Conservation (phyloP, 2,888 invertebrate species). For the Volucella bombylans region DNA sequence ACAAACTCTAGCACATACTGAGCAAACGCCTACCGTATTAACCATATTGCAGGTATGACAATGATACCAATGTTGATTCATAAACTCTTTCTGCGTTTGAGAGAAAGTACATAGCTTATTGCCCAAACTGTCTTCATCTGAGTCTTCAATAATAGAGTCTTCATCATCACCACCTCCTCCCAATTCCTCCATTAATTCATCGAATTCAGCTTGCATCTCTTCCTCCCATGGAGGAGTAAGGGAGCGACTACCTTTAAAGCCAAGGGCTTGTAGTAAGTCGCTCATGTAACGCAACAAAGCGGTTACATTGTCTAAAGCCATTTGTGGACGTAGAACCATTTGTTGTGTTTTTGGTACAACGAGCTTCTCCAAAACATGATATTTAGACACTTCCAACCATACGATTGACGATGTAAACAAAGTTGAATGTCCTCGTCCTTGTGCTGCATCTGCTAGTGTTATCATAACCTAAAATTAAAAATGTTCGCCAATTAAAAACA, state of each 20-base stretch:
- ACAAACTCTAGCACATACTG: slow-evolving; percentile 98
- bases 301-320: slow-evolving; percentile 89
- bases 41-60: slow-evolving; percentile 99
- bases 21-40: slow-evolving; percentile 98
- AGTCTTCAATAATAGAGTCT: slow-evolving; percentile 92
- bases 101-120: slow-evolving; percentile 97
- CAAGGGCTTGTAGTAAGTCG: slow-evolving; percentile 84
- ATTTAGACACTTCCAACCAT: slow-evolving; percentile 90
- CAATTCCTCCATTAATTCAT: slow-evolving; percentile 93
- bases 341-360: slow-evolving; percentile 73
- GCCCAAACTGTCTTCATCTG: slow-evolving; percentile 82
- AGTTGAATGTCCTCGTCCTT: slow-evolving; percentile 87
- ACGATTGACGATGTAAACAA: slow-evolving; percentile 90
- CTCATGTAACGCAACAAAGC: slow-evolving; percentile 92
- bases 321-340: slow-evolving; percentile 77
- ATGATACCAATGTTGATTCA: slow-evolving; percentile 99
- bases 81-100: slow-evolving; percentile 97
- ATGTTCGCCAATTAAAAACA: background rate
- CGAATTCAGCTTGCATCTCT: slow-evolving; percentile 88
- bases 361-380: slow-evolving; percentile 79
- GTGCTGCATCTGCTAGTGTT: slow-evolving; percentile 92
- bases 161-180: slow-evolving; percentile 96
- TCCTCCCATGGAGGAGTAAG: slow-evolving; percentile 91
- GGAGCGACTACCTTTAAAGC: slow-evolving; percentile 83
- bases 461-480: slow-evolving; percentile 86